Evolutionary conservation across 2,113 vertebrate species (phyloP).

Genomic region (Leptobrachium ailaonicum): DNA sequence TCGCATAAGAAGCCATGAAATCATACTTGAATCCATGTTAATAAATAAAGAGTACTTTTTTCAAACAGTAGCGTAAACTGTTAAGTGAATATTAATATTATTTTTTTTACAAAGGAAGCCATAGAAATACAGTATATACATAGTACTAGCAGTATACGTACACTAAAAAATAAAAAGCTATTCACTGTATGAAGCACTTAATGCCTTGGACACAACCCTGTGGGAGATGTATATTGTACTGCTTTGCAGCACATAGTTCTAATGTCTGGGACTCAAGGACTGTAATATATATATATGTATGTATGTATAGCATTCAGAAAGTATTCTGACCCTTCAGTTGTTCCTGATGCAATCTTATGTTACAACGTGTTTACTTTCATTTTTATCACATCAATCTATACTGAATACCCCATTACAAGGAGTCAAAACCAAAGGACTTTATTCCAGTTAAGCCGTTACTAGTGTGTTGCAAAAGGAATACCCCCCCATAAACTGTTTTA

Average conservation of each 20-base stretch:
- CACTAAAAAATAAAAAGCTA: conserved; percentile 40
- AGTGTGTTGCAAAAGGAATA: too few species aligned
- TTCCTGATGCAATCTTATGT: too few species aligned
- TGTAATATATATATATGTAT: too few species aligned
- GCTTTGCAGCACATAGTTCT: background rate
- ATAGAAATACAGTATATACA: conserved; percentile 85
- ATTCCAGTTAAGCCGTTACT: too few species aligned
- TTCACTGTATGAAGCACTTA: conserved; percentile 47
- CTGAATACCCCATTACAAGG: too few species aligned
- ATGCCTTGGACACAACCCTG: conserved; percentile 3
- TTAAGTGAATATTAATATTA: conserved; percentile 64
- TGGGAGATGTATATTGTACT: background rate
- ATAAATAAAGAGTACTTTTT: conserved; percentile 82
- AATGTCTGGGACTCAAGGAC: background rate
- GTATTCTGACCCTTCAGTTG: too few species aligned
- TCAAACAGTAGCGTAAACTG: conserved; percentile 78
- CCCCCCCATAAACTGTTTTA: too few species aligned
- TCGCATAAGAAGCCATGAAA: conserved; percentile 60
- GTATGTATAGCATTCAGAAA: background rate
- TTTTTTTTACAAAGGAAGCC: conserved; percentile 71
- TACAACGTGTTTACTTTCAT: too few species aligned
- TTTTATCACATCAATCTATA: too few species aligned
- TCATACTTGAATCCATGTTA: conserved; percentile 65
- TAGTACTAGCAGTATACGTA: conserved; percentile 64
- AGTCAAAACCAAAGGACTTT: too few species aligned